phyloP scores from a whole-genome alignment of 2,113 vertebrate species.

The Pseudolaguvia tuberculata region DNA sequence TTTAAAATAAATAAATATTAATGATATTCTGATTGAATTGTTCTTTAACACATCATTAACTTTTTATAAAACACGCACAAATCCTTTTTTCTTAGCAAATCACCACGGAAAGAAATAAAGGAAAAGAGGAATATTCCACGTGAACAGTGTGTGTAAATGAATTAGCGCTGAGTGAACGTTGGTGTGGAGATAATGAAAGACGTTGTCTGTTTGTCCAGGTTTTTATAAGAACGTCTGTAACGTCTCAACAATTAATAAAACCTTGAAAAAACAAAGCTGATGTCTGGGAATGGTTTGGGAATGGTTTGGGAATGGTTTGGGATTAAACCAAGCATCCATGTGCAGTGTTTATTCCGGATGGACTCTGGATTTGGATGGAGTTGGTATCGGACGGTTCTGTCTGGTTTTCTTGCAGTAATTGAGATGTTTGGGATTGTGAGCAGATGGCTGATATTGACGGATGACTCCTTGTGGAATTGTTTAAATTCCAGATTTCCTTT shows the following conservation, averaged over 20 bases:
- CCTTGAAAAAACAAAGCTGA: not conserved
- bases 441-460: conserved; percentile 19
- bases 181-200: not conserved
- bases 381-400: not conserved
- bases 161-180: not conserved
- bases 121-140: too few relatives aligned
- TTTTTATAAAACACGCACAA: too few relatives aligned
- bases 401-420: not conserved
- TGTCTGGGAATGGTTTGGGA: too few relatives aligned
- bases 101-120: too few relatives aligned
- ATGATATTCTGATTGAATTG: too few relatives aligned
- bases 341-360: not conserved
- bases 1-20: too few relatives aligned
- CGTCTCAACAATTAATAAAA: not conserved
- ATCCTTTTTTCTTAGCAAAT: not conserved
- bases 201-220: not conserved
- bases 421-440: not conserved
- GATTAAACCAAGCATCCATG: not conserved
- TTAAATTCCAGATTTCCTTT: conserved; percentile 20
- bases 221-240: not conserved
- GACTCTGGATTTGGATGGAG: not conserved
- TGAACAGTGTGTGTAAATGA: too few relatives aligned
- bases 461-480: conserved; percentile 15
- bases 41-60: too few relatives aligned
- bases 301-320: too few relatives aligned